Evolutionary conservation across 2,888 invertebrate species (phyloP).

Genomic region (Diabrotica balteata): DNA sequence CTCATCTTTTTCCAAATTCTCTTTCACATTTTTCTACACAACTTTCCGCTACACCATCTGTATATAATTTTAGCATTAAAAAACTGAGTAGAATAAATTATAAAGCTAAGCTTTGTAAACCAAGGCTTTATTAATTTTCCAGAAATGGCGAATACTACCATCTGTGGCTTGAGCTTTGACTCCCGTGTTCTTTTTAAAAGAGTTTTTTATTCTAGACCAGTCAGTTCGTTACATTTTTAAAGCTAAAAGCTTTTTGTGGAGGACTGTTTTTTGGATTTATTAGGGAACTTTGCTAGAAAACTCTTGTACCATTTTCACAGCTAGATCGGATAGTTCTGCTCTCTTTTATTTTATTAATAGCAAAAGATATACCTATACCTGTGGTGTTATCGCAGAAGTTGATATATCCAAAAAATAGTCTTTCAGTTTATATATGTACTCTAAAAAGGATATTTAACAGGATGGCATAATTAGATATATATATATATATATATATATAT

Average conservation of each 20-base stretch:
- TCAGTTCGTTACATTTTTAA: not conserved
- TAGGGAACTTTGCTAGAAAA: not conserved
- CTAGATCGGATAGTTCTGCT: too few species aligned
- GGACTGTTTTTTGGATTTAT: not conserved
- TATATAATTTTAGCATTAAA: constrained; percentile 39
- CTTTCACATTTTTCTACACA: constrained; percentile 7
- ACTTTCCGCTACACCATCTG: constrained; percentile 33
- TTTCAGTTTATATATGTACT: too few species aligned
- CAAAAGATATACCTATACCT: too few species aligned
- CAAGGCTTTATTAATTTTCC: constrained; percentile 43
- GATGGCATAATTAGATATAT: too few species aligned
- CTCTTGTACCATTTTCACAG: not conserved
- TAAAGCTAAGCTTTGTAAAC: constrained; percentile 37
- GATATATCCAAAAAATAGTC: too few species aligned
- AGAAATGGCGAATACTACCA: constrained; percentile 38
- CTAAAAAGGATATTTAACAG: too few species aligned
- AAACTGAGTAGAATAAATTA: constrained; percentile 42
- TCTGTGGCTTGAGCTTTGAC: constrained; percentile 37
- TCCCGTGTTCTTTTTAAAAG: constrained; percentile 10
- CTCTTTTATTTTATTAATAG: too few species aligned
- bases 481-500: too few species aligned
- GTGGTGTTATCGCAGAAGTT: too few species aligned
- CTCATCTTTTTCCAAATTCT: not conserved
- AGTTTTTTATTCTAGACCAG: not conserved
- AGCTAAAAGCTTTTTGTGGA: not conserved